These are phyloP conservation scores for Pitangus sulphuratus DNA, from an alignment of 2,797 vertebrate genomes.

Conservation along the genomic window DNA sequence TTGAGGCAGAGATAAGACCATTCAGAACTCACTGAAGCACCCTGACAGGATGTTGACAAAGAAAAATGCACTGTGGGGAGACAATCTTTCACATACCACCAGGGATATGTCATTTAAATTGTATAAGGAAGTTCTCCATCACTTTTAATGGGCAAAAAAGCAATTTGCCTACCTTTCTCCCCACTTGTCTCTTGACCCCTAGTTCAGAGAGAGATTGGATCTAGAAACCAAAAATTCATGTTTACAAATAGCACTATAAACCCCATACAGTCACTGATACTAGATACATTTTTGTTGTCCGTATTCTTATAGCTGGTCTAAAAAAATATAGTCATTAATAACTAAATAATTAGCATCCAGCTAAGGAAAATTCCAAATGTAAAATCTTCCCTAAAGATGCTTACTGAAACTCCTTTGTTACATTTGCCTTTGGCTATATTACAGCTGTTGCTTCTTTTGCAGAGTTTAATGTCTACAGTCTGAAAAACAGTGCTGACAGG, in stretches of 20 bases:
- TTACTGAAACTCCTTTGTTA: neutral
- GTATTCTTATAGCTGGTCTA: neutral
- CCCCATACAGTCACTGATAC: neutral
- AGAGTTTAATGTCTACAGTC: neutral
- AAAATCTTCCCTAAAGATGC: neutral
- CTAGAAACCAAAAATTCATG: neutral
- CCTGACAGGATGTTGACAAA: slow-evolving; percentile 27
- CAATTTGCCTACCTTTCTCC: neutral
- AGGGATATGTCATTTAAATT: neutral
- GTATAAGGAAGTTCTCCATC: slow-evolving; percentile 22
- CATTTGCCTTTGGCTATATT: neutral
- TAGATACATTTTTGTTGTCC: neutral
- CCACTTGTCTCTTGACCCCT: neutral
- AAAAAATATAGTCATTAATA: neutral
- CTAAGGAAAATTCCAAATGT: neutral
- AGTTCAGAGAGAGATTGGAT: neutral
- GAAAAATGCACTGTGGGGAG: neutral
- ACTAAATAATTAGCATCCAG: neutral
- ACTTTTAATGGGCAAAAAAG: neutral
- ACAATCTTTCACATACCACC: slow-evolving; percentile 7
- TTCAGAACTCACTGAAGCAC: slow-evolving; percentile 13
- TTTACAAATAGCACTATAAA: neutral
- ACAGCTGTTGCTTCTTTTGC: neutral
- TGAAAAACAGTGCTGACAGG: slow-evolving; percentile 13
- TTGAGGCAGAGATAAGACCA: slow-evolving; percentile 32